These are phyloP conservation scores for Oryzias dopingdopingensis DNA, from an alignment of 2,797 vertebrate species.

Conservation along the genomic window DNA sequence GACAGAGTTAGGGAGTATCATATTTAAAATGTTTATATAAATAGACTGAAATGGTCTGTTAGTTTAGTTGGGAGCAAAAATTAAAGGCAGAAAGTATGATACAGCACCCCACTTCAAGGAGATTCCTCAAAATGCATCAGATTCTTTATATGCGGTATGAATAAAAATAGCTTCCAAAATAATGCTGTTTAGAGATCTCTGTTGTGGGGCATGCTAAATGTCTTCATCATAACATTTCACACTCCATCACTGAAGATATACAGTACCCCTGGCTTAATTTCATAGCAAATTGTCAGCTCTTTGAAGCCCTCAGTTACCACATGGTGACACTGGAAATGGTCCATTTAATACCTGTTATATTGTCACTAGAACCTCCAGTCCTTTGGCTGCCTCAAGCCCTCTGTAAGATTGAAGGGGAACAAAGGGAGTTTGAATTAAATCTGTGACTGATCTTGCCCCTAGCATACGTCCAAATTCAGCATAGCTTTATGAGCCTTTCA, in stretches of 20 bases:
- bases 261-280: slow-evolving; percentile 57
- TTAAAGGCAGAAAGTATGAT: slow-evolving; percentile 32
- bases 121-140: slow-evolving; percentile 27
- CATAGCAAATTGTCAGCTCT: slow-evolving; percentile 60
- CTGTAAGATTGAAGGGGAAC: slow-evolving; percentile 58
- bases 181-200: slow-evolving; percentile 31
- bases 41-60: slow-evolving; percentile 55
- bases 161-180: slow-evolving; percentile 33
- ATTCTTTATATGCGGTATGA: slow-evolving; percentile 30
- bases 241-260: slow-evolving; percentile 31
- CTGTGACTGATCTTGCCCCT: slow-evolving; percentile 60
- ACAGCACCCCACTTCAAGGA: slow-evolving; percentile 21
- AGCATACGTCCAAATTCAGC: slow-evolving; percentile 54
- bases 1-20: slow-evolving; percentile 36
- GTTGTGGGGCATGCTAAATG: slow-evolving; percentile 39
- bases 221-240: slow-evolving; percentile 47
- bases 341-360: slow-evolving; percentile 68
- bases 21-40: slow-evolving; percentile 57
- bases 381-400: slow-evolving; percentile 50
- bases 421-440: slow-evolving; percentile 72
- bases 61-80: slow-evolving; percentile 30
- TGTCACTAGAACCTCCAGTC: slow-evolving; percentile 51
- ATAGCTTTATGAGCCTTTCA: slow-evolving; percentile 65
- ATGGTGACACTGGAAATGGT: slow-evolving; percentile 61
- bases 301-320: slow-evolving; percentile 64